Base-by-base conservation (phyloP, 2,113 vertebrate species). In the Entosphenus tridentatus region DNA sequence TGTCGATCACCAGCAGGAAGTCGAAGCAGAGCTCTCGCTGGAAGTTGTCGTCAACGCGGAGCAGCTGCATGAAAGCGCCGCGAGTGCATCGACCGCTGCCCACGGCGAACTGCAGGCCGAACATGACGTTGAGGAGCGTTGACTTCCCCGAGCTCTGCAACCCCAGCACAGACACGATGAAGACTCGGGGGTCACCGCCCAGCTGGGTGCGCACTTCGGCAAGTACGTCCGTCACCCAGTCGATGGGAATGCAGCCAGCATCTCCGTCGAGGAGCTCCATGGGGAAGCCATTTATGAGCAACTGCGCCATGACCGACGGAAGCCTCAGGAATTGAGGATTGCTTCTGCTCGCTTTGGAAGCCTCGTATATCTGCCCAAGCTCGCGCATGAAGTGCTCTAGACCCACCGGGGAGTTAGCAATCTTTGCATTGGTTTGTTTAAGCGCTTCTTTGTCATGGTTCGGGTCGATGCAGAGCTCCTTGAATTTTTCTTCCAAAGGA, bases 281-380 rank as follows among this genome's bases (percentile, higher is more conserved):
- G 39, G 39, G 39, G 39, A 39, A 39, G 39, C 39, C 39, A 39
- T 39, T 39, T 39, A 39, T 39, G 39, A 39, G 39, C 39, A 39
- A 7, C 39, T 39, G 39, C 4, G 39, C 39, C 39, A 39, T 39
- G 39, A 39, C 39, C 39, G 39, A 39, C 6, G 39, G 39, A 39
- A 39, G 39, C 39, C 39, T 39, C 39, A 39, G 39, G 39, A 39
- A 39, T 39, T 39, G 39, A 16, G n/a, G n/a, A 16, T n/a, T 65
- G 74, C 0, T 74, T 77, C n/a, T 75, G 73, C 9, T 71, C 56
- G 75, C 67, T 55, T 71, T 74, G 55, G 39, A 39, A 0, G 82
- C 80, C 74, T 85, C 83, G 2, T 83, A 86, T n/a, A 83, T 75
- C 71, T 85, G 85, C 3, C 81, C 82, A 76, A 86, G 79, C 74